phyloP scores from a whole-genome alignment of 2,113 vertebrate species.

The Spea bombifrons region DNA sequence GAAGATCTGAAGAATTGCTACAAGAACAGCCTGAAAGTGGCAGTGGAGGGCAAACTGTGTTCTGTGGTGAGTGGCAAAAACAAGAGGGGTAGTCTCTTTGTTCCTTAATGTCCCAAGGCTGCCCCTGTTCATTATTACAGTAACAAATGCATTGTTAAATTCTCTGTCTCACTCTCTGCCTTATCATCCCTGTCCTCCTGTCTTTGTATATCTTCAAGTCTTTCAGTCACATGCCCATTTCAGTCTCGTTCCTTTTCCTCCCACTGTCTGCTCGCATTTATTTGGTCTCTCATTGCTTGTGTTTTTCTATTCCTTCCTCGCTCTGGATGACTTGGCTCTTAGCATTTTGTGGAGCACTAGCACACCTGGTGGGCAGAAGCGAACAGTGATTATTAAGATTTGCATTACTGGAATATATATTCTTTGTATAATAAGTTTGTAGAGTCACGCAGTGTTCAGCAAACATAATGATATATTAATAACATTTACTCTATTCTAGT shows the following conservation, averaged over 20 bases:
- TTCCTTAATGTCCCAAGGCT: no score
- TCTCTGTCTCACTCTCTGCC: background rate
- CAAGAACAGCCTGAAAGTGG: conserved; percentile 69
- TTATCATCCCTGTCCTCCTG: background rate
- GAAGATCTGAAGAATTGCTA: conserved; percentile 76
- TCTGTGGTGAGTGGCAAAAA: conserved; percentile 67
- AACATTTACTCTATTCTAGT: no score
- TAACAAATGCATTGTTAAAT: background rate
- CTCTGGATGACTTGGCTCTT: background rate
- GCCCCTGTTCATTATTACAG: no score
- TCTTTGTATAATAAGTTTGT: no score
- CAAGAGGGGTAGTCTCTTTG: background rate
- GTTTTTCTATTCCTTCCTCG: background rate
- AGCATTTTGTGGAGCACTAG: background rate
- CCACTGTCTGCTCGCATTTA: background rate
- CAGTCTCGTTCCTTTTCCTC: background rate
- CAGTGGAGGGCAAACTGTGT: conserved; percentile 65
- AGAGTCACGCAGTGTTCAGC: no score
- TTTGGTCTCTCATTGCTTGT: background rate
- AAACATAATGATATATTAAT: no score
- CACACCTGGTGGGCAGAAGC: conserved; percentile 5
- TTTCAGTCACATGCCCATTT: no score
- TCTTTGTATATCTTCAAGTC: background rate
- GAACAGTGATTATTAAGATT: background rate
- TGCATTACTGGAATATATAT: no score